Evolutionary conservation across 2,797 vertebrate genomes (phyloP).

Genomic region (Anniella stebbinsi): DNA sequence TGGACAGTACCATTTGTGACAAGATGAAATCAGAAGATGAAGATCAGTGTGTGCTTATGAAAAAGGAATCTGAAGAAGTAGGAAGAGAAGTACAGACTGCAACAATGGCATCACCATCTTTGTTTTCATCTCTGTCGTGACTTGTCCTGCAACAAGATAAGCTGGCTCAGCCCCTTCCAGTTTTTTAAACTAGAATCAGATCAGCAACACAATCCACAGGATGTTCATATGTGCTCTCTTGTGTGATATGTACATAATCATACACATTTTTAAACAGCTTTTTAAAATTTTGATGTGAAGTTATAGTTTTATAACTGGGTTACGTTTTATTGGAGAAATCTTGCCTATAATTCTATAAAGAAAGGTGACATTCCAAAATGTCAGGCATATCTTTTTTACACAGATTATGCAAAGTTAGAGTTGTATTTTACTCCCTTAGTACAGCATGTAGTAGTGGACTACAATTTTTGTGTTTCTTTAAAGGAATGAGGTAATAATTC

Average conservation of each 20-base stretch:
- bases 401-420: conserved; percentile 87
- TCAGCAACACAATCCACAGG: conserved; percentile 78
- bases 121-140: conserved; percentile 76
- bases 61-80: conserved; percentile 80
- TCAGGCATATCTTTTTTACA: conserved; percentile 88
- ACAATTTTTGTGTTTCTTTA: conserved; percentile 79
- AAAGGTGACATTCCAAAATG: conserved; percentile 88
- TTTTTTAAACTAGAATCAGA: conserved; percentile 80
- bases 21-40: conserved; percentile 79
- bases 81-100: conserved; percentile 77
- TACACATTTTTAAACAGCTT: conserved; percentile 85
- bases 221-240: conserved; percentile 78
- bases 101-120: conserved; percentile 69
- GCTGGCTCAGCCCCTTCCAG: conserved; percentile 74
- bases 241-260: conserved; percentile 84
- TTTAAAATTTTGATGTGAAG: conserved; percentile 90
- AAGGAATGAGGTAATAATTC: conserved; percentile 80
- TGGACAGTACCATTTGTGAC: conserved; percentile 76
- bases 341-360: conserved; percentile 88
- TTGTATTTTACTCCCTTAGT: conserved; percentile 86
- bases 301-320: conserved; percentile 90
- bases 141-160: conserved; percentile 75
- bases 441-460: conserved; percentile 85
- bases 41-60: conserved; percentile 76
- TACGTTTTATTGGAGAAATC: conserved; percentile 88